Evolutionary conservation across 2,113 vertebrate genomes (phyloP), one percentile per base, ranked within the genome.

Genomic region (Phyllostomus discolor): DNA sequence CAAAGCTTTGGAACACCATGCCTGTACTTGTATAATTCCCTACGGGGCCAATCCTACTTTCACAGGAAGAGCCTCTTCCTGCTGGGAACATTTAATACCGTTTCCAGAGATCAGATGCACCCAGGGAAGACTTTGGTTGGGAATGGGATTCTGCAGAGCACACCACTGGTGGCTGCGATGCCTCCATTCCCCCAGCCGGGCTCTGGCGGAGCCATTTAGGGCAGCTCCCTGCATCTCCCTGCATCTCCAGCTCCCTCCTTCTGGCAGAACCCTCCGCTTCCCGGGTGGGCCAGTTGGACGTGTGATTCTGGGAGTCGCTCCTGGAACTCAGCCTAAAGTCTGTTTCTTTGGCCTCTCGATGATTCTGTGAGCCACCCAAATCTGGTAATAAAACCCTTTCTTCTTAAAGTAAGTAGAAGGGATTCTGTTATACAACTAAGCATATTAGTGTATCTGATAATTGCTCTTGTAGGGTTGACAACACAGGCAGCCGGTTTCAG

Each of bases 281-380:
- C 91, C 75, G 70, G 94, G 88, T 96, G 94, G 87, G 88, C 75
- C 41, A 24, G 52, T 84, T 88, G 66, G 26, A 91, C 85, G 92
- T 70, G 67, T 6, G 76, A 92, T 92, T 86, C 78, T 97, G 92
- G 76, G 81, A 84, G 84, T 84, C 28, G 0, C 79, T 96, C 69
- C 46, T 95, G 85, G 88, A 96, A 84, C 19, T 43, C 31, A 11
- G 48, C 79, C 75, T 82, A 1, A 82, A 57, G 46, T 96, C 88
- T 95, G 46, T 84, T 86, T 86, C 66, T 66, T 98, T 72, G 91
- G 73, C 90, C 54, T 95, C 28, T 33, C 0, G 2, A 41, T 66
- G 66, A 86, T 52, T 35, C 59, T 82, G 48, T 12, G 66, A 94
- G 10, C 85, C 78, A 82, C 80, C 52, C 35, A 52, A 38, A 85